phyloP scores from a whole-genome alignment of 2,888 invertebrate genomes.

The Clunio marinus region DNA sequence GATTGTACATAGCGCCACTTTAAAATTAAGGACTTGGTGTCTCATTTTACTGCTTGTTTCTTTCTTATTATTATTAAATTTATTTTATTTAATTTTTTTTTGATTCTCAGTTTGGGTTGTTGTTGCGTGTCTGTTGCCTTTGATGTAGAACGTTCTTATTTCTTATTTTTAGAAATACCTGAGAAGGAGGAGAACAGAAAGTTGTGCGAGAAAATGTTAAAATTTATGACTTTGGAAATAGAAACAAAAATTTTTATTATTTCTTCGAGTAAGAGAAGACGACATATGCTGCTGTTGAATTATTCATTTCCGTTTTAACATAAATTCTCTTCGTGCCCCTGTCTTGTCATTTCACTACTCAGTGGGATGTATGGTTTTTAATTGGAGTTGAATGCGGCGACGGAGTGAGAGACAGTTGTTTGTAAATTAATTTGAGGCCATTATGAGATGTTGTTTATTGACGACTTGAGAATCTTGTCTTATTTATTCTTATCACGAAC shows the following conservation, averaged over 20 bases:
- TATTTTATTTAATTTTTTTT: no score
- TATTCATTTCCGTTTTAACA: constrained; percentile 39
- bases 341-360: constrained; percentile 35
- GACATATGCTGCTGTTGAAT: constrained; percentile 39
- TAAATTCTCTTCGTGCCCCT: constrained; percentile 38
- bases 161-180: constrained; percentile 28
- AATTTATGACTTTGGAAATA: constrained; percentile 20
- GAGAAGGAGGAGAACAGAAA: not conserved
- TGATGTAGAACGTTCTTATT: constrained; percentile 5
- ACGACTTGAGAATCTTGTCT: not conserved
- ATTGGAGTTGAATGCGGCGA: constrained; percentile 28
- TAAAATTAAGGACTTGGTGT: constrained; percentile 36
- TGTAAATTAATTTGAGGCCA: constrained; percentile 37
- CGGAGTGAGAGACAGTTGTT: constrained; percentile 31
- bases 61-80: not conserved
- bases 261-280: constrained; percentile 25
- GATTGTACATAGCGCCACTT: constrained; percentile 33
- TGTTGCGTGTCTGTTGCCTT: not conserved
- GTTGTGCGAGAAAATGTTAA: constrained; percentile 11
- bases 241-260: constrained; percentile 22
- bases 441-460: constrained; percentile 9
- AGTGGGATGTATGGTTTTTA: constrained; percentile 39
- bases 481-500: not conserved
- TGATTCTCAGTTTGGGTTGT: no score
- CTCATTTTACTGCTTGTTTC: constrained; percentile 22